Percentiles rank a stretch among this genome's conserved stretches.
These are phyloP conservation scores for Aplodontia rufa DNA, from an alignment of 2,113 vertebrate species.

Conservation along the genomic window DNA sequence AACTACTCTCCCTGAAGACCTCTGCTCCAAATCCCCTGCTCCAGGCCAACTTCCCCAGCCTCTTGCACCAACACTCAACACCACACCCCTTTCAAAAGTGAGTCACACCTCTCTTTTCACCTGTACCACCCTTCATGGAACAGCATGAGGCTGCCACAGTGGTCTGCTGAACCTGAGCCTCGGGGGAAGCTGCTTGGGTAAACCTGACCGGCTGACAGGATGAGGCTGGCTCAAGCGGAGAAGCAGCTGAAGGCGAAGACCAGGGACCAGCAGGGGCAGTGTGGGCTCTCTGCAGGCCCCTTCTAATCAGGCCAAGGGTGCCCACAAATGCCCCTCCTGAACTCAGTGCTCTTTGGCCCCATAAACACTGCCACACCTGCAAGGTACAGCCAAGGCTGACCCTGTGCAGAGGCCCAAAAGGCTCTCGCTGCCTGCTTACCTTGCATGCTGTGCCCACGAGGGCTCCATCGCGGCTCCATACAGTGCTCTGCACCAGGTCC, in stretches of 20 bases:
- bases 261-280: not conserved
- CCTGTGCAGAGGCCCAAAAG: not conserved
- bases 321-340: not conserved
- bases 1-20: not conserved
- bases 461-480: conserved; percentile 92
- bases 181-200: not conserved
- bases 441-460: conserved; percentile 93
- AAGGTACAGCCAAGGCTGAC: not conserved
- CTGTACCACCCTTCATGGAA: not conserved
- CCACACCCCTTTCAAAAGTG: not conserved
- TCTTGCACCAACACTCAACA: not conserved
- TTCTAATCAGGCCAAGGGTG: not conserved
- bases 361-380: not conserved
- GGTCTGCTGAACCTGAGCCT: not conserved
- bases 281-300: not conserved
- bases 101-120: not conserved
- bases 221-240: not conserved
- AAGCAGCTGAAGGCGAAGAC: not conserved
- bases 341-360: not conserved
- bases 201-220: not conserved
- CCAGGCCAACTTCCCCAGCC: not conserved
- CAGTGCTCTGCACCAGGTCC: conserved; percentile 91
- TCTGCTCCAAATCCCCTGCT: not conserved
- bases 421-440: conserved; percentile 81
- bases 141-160: not conserved